Evolutionary conservation across 2,888 invertebrate genomes (phyloP).

Genomic region (Caenorhabditis imperialis): DNA sequence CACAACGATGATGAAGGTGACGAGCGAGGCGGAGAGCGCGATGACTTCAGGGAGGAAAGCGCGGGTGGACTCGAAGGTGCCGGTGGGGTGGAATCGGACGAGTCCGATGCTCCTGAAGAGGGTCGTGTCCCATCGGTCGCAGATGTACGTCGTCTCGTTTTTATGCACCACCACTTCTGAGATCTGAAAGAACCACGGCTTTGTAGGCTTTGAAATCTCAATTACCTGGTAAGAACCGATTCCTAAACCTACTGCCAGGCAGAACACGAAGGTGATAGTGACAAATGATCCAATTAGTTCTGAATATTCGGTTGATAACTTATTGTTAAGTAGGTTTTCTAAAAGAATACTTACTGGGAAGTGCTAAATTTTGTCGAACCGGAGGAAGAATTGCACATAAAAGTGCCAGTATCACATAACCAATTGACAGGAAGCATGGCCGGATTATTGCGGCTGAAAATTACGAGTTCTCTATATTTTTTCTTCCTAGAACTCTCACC

Average conservation of each 20-base stretch:
- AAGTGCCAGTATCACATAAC: slow-evolving; percentile 72
- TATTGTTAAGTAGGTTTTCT: background rate
- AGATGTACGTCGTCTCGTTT: slow-evolving; percentile 49
- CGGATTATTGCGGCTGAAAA: slow-evolving; percentile 72
- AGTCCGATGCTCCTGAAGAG: slow-evolving; percentile 42
- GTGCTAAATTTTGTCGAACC: slow-evolving; percentile 49
- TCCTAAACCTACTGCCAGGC: slow-evolving; percentile 54
- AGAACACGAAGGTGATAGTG: slow-evolving; percentile 41
- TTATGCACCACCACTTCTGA: slow-evolving; percentile 40
- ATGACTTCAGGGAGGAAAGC: slow-evolving; percentile 69
- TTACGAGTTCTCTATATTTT: background rate
- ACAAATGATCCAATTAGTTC: slow-evolving; percentile 38
- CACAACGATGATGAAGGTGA: slow-evolving; percentile 63
- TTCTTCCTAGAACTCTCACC: slow-evolving; percentile 44
- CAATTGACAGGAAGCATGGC: slow-evolving; percentile 71
- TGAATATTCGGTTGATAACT: slow-evolving; percentile 7
- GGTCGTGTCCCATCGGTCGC: slow-evolving; percentile 40
- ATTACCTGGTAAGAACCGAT: slow-evolving; percentile 65
- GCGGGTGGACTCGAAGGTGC: slow-evolving; percentile 57
- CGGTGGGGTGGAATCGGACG: slow-evolving; percentile 63
- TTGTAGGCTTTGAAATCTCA: no score
- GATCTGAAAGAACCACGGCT: slow-evolving; percentile 33
- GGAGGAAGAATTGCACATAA: slow-evolving; percentile 69
- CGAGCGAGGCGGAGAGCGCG: slow-evolving; percentile 55
- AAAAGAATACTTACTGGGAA: slow-evolving; percentile 61